phyloP scores from a whole-genome alignment of 2,888 invertebrate genomes.

The Gari tellinella region DNA sequence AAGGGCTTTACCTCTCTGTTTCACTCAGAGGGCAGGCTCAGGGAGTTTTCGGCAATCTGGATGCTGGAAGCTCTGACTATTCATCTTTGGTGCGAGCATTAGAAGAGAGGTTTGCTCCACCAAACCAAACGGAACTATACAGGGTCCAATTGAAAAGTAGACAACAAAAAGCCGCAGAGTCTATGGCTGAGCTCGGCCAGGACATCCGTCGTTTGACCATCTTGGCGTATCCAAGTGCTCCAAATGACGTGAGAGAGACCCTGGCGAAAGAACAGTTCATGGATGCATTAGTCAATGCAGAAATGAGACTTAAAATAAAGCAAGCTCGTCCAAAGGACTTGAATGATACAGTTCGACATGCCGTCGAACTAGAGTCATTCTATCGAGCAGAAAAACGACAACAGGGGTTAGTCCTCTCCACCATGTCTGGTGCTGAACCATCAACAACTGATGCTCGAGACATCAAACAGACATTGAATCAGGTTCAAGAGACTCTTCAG shows the following conservation, averaged over 20 bases:
- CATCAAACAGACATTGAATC: constrained; percentile 2
- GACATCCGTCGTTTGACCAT: constrained; percentile 13
- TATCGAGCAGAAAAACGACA: constrained; percentile 13
- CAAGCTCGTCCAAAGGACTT: constrained; percentile 10
- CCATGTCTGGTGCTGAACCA: background rate
- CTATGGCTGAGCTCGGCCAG: constrained; percentile 16
- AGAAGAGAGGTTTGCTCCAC: constrained; percentile 12
- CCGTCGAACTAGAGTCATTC: constrained; percentile 13
- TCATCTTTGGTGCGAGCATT: background rate
- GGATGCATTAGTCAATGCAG: constrained; percentile 10
- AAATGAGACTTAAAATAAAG: constrained; percentile 8
- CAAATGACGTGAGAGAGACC: constrained; percentile 14
- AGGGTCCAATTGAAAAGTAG: constrained; percentile 9
- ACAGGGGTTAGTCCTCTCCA: constrained; percentile 1
- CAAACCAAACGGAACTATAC: constrained; percentile 20
- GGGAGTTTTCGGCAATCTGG: constrained; percentile 11
- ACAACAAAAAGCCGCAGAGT: constrained; percentile 7
- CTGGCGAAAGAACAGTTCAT: constrained; percentile 19
- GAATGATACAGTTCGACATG: constrained; percentile 21
- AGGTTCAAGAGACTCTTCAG: background rate
- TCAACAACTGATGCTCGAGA: background rate
- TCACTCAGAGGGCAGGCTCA: constrained; percentile 10
- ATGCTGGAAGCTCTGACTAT: background rate
- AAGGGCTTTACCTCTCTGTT: constrained; percentile 16
- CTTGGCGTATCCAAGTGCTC: constrained; percentile 17